A percentile compares a stretch with the other conserved stretches of the same genome.
Conservation (phyloP, 2,113 vertebrate genomes). For the Atlantisia rogersi region DNA sequence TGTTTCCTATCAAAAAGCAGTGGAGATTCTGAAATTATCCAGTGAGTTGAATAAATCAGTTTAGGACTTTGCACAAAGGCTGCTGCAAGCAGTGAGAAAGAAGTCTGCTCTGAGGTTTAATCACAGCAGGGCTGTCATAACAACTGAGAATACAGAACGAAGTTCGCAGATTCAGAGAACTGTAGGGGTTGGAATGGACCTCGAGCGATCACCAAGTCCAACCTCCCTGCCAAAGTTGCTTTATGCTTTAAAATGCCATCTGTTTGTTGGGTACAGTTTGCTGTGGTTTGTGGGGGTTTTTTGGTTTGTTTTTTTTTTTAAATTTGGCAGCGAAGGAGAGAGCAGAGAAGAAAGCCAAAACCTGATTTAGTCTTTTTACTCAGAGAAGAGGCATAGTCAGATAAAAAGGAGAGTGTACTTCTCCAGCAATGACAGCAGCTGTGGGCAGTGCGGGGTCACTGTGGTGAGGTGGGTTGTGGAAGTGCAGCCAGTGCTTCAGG, state of each 20-base stretch:
- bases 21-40: background rate
- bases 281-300: too few species aligned
- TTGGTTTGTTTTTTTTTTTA: background rate
- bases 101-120: background rate
- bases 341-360: background rate
- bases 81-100: background rate
- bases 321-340: background rate
- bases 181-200: too few species aligned
- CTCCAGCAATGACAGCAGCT: background rate
- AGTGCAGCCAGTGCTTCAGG: background rate
- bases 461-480: background rate
- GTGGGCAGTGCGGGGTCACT: accelerated
- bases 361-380: background rate
- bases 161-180: background rate
- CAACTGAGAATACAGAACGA: background rate
- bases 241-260: background rate
- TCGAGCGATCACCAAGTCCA: too few species aligned
- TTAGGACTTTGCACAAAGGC: background rate
- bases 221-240: background rate
- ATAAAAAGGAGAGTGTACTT: background rate
- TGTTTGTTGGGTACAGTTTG: background rate
- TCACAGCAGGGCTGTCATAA: background rate
- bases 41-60: background rate
- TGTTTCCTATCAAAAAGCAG: background rate
- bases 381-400: background rate